These are phyloP conservation scores for Drosophila trapezifrons DNA, from an alignment of 1,140 invertebrate genomes.

Conservation along the genomic window DNA sequence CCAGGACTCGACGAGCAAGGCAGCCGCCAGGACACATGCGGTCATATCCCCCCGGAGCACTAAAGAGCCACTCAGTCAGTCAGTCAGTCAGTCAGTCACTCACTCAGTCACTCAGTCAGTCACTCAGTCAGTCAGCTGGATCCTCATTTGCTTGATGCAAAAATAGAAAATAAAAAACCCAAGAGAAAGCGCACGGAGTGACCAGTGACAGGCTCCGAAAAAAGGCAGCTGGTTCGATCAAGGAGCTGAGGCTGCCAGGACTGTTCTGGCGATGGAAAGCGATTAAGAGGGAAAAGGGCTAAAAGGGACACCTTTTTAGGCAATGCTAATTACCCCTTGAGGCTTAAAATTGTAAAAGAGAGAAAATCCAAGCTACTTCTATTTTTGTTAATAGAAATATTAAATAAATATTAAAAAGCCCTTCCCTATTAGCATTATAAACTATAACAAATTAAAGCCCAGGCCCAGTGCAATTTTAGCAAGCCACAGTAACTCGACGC, in stretches of 20 bases:
- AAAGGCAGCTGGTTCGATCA: neutral
- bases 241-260: neutral
- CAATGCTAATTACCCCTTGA: neutral
- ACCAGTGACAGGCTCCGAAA: neutral
- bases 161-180: neutral
- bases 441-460: too few species aligned
- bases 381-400: too few species aligned
- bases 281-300: neutral
- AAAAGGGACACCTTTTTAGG: neutral
- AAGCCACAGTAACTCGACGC: conserved; percentile 2
- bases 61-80: conserved; percentile 63
- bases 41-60: conserved; percentile 24
- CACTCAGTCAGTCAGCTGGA: conserved; percentile 2
- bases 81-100: conserved; percentile 6
- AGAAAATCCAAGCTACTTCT: too few species aligned
- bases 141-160: conserved; percentile 1
- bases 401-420: too few species aligned
- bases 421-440: too few species aligned
- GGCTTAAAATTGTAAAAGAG: too few species aligned
- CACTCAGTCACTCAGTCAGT: conserved; percentile 50
- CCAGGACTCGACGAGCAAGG: neutral
- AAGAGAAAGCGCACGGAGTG: neutral
- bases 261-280: neutral
- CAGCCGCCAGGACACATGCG: conserved; percentile 16
- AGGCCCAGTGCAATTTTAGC: neutral